Evolutionary conservation across 1,140 invertebrate genomes (phyloP).

Genomic region (Zaprionus africanus): DNA sequence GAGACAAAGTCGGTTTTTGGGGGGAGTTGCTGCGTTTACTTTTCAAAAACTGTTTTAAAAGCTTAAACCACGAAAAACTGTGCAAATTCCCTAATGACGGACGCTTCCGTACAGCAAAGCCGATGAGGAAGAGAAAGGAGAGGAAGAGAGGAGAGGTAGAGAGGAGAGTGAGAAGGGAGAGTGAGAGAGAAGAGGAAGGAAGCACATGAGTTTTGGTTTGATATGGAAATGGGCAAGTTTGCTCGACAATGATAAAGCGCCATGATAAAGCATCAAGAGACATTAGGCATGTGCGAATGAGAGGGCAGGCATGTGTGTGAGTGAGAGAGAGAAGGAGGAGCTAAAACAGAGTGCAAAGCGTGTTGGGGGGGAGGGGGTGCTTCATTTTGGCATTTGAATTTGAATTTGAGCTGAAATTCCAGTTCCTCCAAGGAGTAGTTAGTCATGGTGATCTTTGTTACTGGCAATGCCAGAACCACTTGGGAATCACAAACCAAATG

Average conservation of each 20-base stretch:
- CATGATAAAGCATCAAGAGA: slow-evolving; percentile 35
- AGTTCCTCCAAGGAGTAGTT: slow-evolving; percentile 28
- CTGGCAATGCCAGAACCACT: slow-evolving; percentile 17
- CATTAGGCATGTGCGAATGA: slow-evolving; percentile 28
- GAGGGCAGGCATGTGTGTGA: background rate
- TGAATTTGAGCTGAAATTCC: slow-evolving; percentile 10
- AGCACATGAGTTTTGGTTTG: slow-evolving; percentile 10
- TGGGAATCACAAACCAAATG: slow-evolving; percentile 38
- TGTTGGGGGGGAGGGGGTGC: background rate
- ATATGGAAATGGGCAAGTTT: slow-evolving; percentile 29
- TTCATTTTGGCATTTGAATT: slow-evolving; percentile 12
- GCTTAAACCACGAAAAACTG: slow-evolving; percentile 77
- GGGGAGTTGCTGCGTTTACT: slow-evolving; percentile 50
- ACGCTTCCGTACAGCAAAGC: slow-evolving; percentile 35
- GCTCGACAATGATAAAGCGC: slow-evolving; percentile 45
- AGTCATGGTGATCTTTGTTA: slow-evolving; percentile 38
- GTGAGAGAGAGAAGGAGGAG: background rate
- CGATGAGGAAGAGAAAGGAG: background rate
- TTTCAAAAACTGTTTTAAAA: slow-evolving; percentile 80
- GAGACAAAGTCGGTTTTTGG: background rate
- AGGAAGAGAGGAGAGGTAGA: background rate
- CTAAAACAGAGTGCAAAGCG: background rate
- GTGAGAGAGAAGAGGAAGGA: background rate
- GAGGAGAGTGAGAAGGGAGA: background rate
- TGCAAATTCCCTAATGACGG: slow-evolving; percentile 80